These are phyloP conservation scores for Lophius americanus DNA, from an alignment of 2,797 vertebrate genomes.

Conservation along the genomic window DNA sequence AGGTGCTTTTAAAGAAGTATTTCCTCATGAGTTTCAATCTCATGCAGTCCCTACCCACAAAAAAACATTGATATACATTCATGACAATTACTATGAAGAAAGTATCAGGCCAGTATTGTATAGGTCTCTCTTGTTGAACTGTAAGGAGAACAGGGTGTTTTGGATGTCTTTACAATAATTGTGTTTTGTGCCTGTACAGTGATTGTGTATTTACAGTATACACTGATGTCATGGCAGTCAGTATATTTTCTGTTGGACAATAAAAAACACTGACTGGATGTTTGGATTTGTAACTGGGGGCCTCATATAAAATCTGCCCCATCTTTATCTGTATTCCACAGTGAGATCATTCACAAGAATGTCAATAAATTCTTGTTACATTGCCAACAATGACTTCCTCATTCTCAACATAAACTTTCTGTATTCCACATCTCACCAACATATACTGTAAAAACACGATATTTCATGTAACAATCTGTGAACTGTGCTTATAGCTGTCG, in stretches of 20 bases:
- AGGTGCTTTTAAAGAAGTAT: conserved; percentile 58
- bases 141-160: conserved; percentile 41
- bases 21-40: conserved; percentile 47
- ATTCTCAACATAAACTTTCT: neutral
- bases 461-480: neutral
- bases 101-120: conserved; percentile 45
- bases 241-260: conserved; percentile 53
- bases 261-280: conserved; percentile 63
- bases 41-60: neutral
- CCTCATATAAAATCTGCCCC: conserved; percentile 26
- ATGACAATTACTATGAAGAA: neutral
- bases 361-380: neutral
- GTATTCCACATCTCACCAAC: neutral
- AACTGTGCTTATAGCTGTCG: neutral
- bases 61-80: neutral
- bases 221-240: conserved; percentile 48
- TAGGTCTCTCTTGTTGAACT: conserved; percentile 29
- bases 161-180: conserved; percentile 50
- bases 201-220: conserved; percentile 51
- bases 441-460: conserved; percentile 9
- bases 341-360: too few relatives aligned
- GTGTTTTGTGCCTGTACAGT: conserved; percentile 58
- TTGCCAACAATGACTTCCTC: neutral
- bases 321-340: neutral
- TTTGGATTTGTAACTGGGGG: conserved; percentile 50